Evolutionary conservation across 2,113 vertebrate species (phyloP).

Genomic region (Eurypyga helias): DNA sequence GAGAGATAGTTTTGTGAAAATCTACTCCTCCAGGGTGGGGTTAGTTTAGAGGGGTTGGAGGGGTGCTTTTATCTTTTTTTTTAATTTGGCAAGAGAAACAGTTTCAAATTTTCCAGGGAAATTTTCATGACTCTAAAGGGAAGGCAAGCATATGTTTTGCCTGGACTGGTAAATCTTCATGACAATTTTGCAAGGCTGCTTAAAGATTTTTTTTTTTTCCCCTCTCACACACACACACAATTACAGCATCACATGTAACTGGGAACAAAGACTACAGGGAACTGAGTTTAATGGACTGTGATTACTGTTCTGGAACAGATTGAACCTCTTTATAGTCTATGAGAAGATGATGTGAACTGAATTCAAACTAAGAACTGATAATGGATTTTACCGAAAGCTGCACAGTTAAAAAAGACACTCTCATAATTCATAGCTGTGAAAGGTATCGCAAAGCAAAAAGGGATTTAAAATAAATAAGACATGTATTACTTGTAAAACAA

Average conservation of each 20-base stretch:
- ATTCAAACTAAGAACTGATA: constrained; percentile 81
- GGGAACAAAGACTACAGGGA: constrained; percentile 87
- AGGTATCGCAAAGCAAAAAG: constrained; percentile 44
- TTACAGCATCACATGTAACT: constrained; percentile 74
- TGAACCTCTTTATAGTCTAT: constrained; percentile 84
- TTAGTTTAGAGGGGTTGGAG: neutral
- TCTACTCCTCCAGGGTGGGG: neutral
- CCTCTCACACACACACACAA: constrained; percentile 1
- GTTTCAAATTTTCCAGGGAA: neutral
- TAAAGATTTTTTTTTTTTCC: constrained; percentile 46
- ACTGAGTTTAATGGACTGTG: constrained; percentile 89
- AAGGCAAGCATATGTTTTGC: neutral
- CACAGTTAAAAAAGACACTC: constrained; percentile 31
- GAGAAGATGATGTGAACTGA: constrained; percentile 87
- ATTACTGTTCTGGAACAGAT: constrained; percentile 93
- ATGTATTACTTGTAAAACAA: neutral
- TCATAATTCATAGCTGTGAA: constrained; percentile 66
- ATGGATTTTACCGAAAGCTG: constrained; percentile 79
- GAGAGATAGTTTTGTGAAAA: neutral
- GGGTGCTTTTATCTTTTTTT: neutral
- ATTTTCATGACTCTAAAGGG: neutral
- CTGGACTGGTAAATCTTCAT: neutral
- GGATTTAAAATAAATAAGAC: constrained; percentile 28
- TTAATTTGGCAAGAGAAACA: neutral
- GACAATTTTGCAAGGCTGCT: constrained; percentile 12